phyloP scores from a whole-genome alignment of 2,888 invertebrate species.

The Hylaea fasciaria region DNA sequence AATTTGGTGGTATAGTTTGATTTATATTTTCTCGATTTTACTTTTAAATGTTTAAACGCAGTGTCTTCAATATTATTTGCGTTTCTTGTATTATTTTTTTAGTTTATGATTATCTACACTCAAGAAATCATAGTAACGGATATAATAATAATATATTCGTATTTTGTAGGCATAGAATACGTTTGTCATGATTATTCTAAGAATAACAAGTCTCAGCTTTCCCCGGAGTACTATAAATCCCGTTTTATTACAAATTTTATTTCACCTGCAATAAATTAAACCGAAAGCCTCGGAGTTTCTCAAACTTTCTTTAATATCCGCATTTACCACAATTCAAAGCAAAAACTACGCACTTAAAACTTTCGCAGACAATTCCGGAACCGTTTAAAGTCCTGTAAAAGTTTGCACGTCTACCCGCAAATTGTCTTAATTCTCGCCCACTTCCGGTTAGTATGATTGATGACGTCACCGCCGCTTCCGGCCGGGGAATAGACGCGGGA shows the following conservation, averaged over 20 bases:
- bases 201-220: background rate
- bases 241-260: conserved; percentile 2
- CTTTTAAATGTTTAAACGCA: too few relatives aligned
- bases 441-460: conserved; percentile 40
- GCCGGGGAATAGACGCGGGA: conserved; percentile 10
- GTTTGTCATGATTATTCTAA: too few relatives aligned
- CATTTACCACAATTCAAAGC: conserved; percentile 20
- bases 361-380: conserved; percentile 27
- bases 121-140: too few relatives aligned
- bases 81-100: too few relatives aligned
- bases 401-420: conserved; percentile 35
- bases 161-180: too few relatives aligned
- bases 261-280: conserved; percentile 21
- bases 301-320: conserved; percentile 18
- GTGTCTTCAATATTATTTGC: too few relatives aligned
- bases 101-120: too few relatives aligned
- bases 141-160: too few relatives aligned
- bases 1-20: too few relatives aligned
- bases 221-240: background rate
- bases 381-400: conserved; percentile 36
- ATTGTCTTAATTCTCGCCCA: conserved; percentile 35
- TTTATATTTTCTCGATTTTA: too few relatives aligned
- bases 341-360: conserved; percentile 34
- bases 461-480: conserved; percentile 33
- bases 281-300: conserved; percentile 4